Evolutionary conservation across 2,113 vertebrate genomes (phyloP), one percentile per base, ranked within the genome.

Genomic region (Ondatra zibethicus): DNA sequence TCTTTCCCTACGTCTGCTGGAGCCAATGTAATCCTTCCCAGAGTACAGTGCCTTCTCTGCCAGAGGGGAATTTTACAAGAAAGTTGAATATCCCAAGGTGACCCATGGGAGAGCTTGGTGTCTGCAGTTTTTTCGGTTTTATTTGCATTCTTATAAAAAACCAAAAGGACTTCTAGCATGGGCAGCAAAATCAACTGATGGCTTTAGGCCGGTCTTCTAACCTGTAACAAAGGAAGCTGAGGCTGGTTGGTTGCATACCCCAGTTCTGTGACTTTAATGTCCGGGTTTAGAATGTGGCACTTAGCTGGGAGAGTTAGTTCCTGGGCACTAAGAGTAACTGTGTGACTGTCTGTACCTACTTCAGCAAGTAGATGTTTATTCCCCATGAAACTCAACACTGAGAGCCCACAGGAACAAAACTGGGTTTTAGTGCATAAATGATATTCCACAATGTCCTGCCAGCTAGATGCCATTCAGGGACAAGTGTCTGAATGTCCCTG

Each of bases 81-180:
- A 91, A 88, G 92, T 6, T 4, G 23, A 89, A 65, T 66, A 58
- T 12, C 47, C 23, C 31, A 92, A 92, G 65, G 78, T 73, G 65
- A 89, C 23, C 42, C 87, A 73, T 27, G 68, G 88, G 21, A 61
- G 47, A 73, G 61, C 72, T 70, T 76, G 50, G 52, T 19, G 10
- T 68, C 13, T 86, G 58, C 8, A 47, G 9, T 17, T 33, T 89
- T 94, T 86, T 52, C 16, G 55, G 91, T 76, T 93, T 82, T 86
- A 91, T 91, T 84, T 93, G 16, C 72, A 72, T 85, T 94, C 88
- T 87, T 94, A 11, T 55, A 70, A 82, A n/a, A 55, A 31, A 42
- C 19, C 14, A n/a, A 68, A 65, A 50, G 42, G 13, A 47, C 9
- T 70, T 42, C 29, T 39, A 19, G 55, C 65, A 36, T 25, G 52